phyloP scores from a whole-genome alignment of 2,888 invertebrate species.

The Caenorhabditis sinica region DNA sequence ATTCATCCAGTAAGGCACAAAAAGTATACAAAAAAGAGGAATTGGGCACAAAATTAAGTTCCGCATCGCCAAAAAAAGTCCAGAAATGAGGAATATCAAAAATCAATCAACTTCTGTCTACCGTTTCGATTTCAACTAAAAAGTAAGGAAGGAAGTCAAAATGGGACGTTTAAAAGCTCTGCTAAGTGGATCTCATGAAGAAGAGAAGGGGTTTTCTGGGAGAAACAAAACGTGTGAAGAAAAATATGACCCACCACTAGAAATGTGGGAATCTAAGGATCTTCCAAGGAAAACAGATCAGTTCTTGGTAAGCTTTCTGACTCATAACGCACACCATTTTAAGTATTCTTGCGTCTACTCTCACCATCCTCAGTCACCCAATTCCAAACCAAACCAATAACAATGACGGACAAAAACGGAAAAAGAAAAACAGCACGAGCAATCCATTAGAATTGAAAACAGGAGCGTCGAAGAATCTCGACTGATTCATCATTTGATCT shows the following conservation, averaged over 20 bases:
- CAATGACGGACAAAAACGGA: conserved; percentile 27
- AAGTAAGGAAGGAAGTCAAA: conserved; percentile 28
- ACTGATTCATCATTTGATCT: conserved; percentile 48
- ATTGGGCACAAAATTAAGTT: too few relatives aligned
- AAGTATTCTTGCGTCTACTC: conserved; percentile 49
- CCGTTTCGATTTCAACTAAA: neutral
- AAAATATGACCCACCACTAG: conserved; percentile 20
- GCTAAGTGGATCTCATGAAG: conserved; percentile 32
- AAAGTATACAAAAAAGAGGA: too few relatives aligned
- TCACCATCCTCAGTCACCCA: conserved; percentile 16
- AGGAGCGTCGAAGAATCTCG: conserved; percentile 13
- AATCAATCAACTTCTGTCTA: neutral
- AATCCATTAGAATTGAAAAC: conserved; percentile 62
- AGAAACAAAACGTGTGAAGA: neutral
- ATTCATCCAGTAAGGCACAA: too few relatives aligned
- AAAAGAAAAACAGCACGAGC: conserved; percentile 23
- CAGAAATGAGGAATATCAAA: neutral
- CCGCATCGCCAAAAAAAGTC: neutral
- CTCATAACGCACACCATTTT: conserved; percentile 38
- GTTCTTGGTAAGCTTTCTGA: conserved; percentile 31
- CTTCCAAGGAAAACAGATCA: conserved; percentile 17
- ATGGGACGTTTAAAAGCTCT: conserved; percentile 24
- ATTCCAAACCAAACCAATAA: conserved; percentile 40
- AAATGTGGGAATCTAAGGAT: conserved; percentile 25
- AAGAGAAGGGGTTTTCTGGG: conserved; percentile 23